Evolutionary conservation across 2,797 vertebrate species (phyloP), one percentile per base, ranked within the genome.

Genomic region (Kryptolebias ocellatus): DNA sequence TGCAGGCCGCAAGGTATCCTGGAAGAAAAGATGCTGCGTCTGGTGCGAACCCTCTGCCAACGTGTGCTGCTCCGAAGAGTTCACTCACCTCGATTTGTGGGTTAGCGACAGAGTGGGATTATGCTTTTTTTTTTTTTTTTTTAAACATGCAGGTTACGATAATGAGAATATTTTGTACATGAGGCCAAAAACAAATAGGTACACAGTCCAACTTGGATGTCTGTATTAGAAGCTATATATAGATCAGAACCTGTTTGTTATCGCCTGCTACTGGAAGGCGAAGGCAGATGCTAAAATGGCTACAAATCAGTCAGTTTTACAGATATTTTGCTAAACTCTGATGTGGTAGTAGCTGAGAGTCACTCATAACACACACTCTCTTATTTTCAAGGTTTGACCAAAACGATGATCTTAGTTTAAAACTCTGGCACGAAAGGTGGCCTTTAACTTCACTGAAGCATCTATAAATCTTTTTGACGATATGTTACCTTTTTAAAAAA

Each of bases 21-120:
- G 18, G 65, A 75, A 82, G 80, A 81, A 60, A 8, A 24, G 47
- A 49, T 39, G 52, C 74, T 72, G 55, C n/a, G 6, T 64, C 76
- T 55, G 2, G 11, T 72, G 62, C 78, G 72, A 64, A 84, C 76
- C 53, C 54, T 49, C 61, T 11, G 42, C 24, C 50, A 53, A 42
- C 77, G 49, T 51, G 67, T 64, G 57, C 50, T 45, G 15, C 16
- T 28, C 10, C 8, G 5, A 72, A 11, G 53, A 27, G 28, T 50
- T 60, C 17, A 58, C 28, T 47, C 42, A 42, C 54, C 50, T 60
- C 65, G 18, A 20, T 44, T 18, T 60, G 39, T 58, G 66, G 7
- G 34, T 12, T 16, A 1, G n/a, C 27, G 34, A 31, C 18, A 27
- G 53, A 39, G n/a, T 5, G 18, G 39, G 12, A 31, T 15, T 12